Evolutionary conservation across 2,797 vertebrate species (phyloP), one percentile per base, ranked within the genome.

Genomic region (Artibeus lituratus): DNA sequence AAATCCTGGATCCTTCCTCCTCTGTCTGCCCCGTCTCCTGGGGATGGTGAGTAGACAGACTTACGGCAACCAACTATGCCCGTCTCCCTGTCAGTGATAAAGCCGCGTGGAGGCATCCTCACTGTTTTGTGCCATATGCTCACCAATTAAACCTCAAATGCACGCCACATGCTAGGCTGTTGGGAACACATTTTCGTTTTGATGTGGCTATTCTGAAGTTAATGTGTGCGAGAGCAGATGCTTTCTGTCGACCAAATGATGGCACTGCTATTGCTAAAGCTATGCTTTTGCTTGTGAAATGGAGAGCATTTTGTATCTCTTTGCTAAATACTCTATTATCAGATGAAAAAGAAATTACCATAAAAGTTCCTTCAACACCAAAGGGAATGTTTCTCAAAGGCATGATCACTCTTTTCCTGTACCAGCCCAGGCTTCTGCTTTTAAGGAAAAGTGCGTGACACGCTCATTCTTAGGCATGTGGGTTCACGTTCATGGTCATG

Each of bases 151-250:
- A 97, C 95, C 85, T 37, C 85, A 90, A 95, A 88, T 96, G 80
- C 94, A 15, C 95, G 94, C 97, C 97, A 96, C 97, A 96, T 98
- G 98, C 94, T 80, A 96, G 96, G 53, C 96, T 96, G 78, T 95
- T 97, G 96, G 94, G 96, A 97, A 80, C 93, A 91, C 95, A 94
- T 86, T 96, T 91, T 90, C 8, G 10, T 98, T 98, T 98, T 98
- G 96, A 97, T 97, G 97, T 98, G 98, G 97, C 97, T 98, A 81
- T 95, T 98, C 96, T 97, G 97, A 98, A 98, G 95, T 96, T 95
- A 97, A 96, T 95, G 70, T 98, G 96, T 95, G 53, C 94, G 97
- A 86, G 84, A 97, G 51, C 96, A 96, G 89, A 84, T 42, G 96
- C 0, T 85, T 96, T 98, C 97, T 97, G 89, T 98, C 97, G 97